Evolutionary conservation across 2,888 invertebrate genomes (phyloP), one percentile per base, ranked within the genome.

Genomic region (Coelopa pilipes): DNA sequence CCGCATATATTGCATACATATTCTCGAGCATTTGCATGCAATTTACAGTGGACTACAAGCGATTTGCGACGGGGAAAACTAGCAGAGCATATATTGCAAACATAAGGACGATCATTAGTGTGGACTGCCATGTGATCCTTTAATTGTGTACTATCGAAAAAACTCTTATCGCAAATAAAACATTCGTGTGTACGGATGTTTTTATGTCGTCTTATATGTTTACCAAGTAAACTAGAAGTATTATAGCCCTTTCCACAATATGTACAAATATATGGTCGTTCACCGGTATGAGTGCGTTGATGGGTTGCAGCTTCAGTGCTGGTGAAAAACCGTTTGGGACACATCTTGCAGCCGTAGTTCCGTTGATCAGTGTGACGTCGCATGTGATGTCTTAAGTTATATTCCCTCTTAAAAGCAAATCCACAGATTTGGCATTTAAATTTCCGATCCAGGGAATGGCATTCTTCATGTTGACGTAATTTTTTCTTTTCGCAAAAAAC

Each of bases 221-320:
- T 13, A 62, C 34, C 62, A 11, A 24, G 24, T 13, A 17, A 24
- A 55, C 71, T 55, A 1, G 65, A 17, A 19, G 72, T 60, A 10
- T 88, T 87, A 78, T 90, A 90, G 0, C 89, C 88, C 72, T 89
- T 89, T 0, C 90, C 90, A 70, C 90, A 91, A 78, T 90, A 83
- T 0, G 90, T 89, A 78, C 90, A 91, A 10, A 90, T 82, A 79
- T 83, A 90, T 0, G 90, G 90, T 0, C 89, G 89, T 80, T 90
- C 90, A 0, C 90, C 89, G 5, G 80, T 84, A 79, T 90, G 90
- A 0, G 87, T 89, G 0, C 90, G 86, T 57, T 70, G 19, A 62
- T 70, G 70, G 19, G 49, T 45, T 1, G 24, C 55, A 49, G 63
- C 17, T 55, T 75, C 67, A 17, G 73, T 67, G 55, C 53, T 65